phyloP scores from a whole-genome alignment of 2,888 invertebrate genomes.

The Eupithecia dodoneata region DNA sequence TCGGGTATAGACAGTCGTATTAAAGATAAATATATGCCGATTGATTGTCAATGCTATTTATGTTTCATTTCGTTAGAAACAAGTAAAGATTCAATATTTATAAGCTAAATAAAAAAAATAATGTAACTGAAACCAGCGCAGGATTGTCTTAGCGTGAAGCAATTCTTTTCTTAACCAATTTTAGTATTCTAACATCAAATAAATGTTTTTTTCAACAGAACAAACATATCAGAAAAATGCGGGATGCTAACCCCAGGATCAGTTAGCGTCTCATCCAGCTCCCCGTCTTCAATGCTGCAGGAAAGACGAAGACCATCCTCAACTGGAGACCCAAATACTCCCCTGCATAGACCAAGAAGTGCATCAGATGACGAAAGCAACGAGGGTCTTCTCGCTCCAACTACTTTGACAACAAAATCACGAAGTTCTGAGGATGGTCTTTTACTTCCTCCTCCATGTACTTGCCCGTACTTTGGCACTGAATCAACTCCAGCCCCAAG shows the following conservation, averaged over 20 bases:
- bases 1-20: not conserved
- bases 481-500: slow-evolving; percentile 84
- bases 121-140: not conserved
- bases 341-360: slow-evolving; percentile 72
- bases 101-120: no score
- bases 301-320: slow-evolving; percentile 73
- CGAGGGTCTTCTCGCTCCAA: slow-evolving; percentile 71
- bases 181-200: not conserved
- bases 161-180: not conserved
- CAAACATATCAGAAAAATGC: slow-evolving; percentile 73
- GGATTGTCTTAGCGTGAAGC: not conserved
- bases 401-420: slow-evolving; percentile 71
- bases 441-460: slow-evolving; percentile 89
- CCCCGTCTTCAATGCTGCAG: slow-evolving; percentile 78
- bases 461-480: slow-evolving; percentile 92
- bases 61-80: not conserved
- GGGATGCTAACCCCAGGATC: slow-evolving; percentile 79
- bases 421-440: slow-evolving; percentile 79
- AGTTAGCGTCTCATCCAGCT: slow-evolving; percentile 76
- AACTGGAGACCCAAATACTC: slow-evolving; percentile 66
- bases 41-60: not conserved
- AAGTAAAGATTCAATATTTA: not conserved
- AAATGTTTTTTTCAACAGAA: slow-evolving; percentile 56
- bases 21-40: not conserved
- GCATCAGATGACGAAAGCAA: slow-evolving; percentile 76